Evolutionary conservation across 2,888 invertebrate genomes (phyloP).

Genomic region (Linnaemya tessellans): DNA sequence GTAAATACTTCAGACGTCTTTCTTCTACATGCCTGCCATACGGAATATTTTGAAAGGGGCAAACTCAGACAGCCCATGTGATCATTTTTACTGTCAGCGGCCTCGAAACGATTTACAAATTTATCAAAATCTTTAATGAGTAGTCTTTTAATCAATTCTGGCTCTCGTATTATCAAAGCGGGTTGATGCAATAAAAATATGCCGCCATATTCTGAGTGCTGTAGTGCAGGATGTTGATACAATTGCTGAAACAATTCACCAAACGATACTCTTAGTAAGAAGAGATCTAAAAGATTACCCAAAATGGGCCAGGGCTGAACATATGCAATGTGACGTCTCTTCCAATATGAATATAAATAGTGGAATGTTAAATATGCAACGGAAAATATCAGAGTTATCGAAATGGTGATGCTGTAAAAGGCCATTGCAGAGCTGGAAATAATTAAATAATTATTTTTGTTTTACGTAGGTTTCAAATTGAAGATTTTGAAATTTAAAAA

Average conservation of each 20-base stretch:
- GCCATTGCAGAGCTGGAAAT: constrained; percentile 55
- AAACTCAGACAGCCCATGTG: constrained; percentile 76
- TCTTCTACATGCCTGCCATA: constrained; percentile 78
- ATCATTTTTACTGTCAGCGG: constrained; percentile 77
- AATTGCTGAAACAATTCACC: constrained; percentile 80
- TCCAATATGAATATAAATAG: constrained; percentile 77
- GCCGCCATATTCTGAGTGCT: constrained; percentile 77
- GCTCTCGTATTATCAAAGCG: constrained; percentile 82
- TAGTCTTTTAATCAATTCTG: constrained; percentile 82
- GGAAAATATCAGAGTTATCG: background rate
- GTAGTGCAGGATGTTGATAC: constrained; percentile 76
- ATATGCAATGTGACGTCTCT: constrained; percentile 77
- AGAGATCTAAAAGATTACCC: constrained; percentile 82
- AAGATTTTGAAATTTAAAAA: background rate
- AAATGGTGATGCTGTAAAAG: background rate
- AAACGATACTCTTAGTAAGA: constrained; percentile 78
- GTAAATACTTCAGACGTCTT: constrained; percentile 78
- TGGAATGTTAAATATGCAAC: constrained; percentile 66
- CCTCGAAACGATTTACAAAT: constrained; percentile 79
- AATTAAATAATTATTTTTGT: background rate
- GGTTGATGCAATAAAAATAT: constrained; percentile 83
- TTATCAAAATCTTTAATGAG: constrained; percentile 81
- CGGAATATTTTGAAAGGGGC: constrained; percentile 78
- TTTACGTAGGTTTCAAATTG: background rate
- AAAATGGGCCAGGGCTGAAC: constrained; percentile 78